phyloP scores from a whole-genome alignment of 2,888 invertebrate genomes.

The Eubasilissa splendida region DNA sequence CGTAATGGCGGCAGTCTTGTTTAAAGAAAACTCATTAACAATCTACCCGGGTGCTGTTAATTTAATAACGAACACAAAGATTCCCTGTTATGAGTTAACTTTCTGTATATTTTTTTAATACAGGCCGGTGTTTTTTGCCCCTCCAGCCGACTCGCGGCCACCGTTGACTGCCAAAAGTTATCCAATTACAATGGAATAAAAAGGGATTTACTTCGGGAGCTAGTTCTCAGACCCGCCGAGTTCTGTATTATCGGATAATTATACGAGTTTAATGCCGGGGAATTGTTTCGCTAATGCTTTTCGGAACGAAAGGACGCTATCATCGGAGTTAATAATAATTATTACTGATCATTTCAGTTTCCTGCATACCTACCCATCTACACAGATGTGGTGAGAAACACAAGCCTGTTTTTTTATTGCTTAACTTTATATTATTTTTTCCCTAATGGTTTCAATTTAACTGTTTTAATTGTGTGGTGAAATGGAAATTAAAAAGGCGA shows the following conservation, averaged over 20 bases:
- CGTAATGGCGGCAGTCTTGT: conserved; percentile 14
- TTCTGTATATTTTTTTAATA: conserved; percentile 55
- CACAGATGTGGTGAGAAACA: neutral
- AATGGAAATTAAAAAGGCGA: neutral
- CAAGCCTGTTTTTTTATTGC: conserved; percentile 15
- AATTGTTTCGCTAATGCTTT: conserved; percentile 47
- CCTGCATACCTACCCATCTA: conserved; percentile 1
- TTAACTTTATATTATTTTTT: conserved; percentile 13
- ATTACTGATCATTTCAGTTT: conserved; percentile 45
- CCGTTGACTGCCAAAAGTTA: conserved; percentile 55
- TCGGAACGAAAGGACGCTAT: conserved; percentile 36
- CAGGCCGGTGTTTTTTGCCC: conserved; percentile 47
- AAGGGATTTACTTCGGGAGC: conserved; percentile 52
- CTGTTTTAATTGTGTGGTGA: neutral
- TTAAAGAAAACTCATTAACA: conserved; percentile 54
- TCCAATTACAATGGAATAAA: conserved; percentile 57
- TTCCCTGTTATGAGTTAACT: conserved; percentile 56
- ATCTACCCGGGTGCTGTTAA: conserved; percentile 53
- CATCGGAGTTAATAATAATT: conserved; percentile 42
- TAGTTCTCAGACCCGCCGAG: conserved; percentile 40
- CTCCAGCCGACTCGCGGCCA: conserved; percentile 29
- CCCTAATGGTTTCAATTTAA: conserved; percentile 15
- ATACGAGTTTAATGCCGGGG: conserved; percentile 41
- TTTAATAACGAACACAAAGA: conserved; percentile 57
- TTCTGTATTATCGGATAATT: conserved; percentile 53